Evolutionary conservation across 2,113 vertebrate genomes (phyloP), one percentile per base, ranked within the genome.

Genomic region (Anoura caudifer): DNA sequence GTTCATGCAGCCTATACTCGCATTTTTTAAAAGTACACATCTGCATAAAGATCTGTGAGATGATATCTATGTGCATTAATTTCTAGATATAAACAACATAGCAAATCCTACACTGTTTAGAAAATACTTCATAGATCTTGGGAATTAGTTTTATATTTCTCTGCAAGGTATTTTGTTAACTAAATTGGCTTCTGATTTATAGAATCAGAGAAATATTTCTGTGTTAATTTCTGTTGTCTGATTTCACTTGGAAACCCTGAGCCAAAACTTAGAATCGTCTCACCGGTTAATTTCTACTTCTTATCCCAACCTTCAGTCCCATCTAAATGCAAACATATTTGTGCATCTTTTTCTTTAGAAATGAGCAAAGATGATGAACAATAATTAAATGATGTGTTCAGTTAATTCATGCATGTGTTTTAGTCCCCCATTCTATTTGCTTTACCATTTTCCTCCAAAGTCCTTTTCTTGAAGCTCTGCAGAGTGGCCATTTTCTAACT

Each of bases 371-470:
- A 92, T 96, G 96, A 97, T 95, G 92, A 97, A 89, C 36, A 97
- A 52, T 96, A 89, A 96, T 97, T 96, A 84, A 98, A 87, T 91
- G 90, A 81, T 97, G 80, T 96, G 87, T 95, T 95, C 72, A 50
- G 8, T 81, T 97, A 56, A 96, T 97, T 97, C 95, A 97, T 95
- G 97, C 88, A 63, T 87, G 91, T 90, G 77, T 90, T 97, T 95
- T 79, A 81, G 75, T 81, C 28, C 50, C 26, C 61, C 38, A 7
- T 76, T 72, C 80, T 38, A 95, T 97, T 98, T 96, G 79, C 97
- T 95, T 97, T 59, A 45, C 14, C 36, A 4, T 97, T 97, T 96
- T 98, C 95, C 96, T 98, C 97, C 94, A 90, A 98, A 98, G 91
- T 95, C 93, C 95, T 97, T 96, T 97, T 97, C 86, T 96, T 86